A percentile compares a stretch with the other conserved stretches of the same genome.
Evolutionary conservation across 2,797 vertebrate species (phyloP).

Genomic region (Enteromius paludinosus): DNA sequence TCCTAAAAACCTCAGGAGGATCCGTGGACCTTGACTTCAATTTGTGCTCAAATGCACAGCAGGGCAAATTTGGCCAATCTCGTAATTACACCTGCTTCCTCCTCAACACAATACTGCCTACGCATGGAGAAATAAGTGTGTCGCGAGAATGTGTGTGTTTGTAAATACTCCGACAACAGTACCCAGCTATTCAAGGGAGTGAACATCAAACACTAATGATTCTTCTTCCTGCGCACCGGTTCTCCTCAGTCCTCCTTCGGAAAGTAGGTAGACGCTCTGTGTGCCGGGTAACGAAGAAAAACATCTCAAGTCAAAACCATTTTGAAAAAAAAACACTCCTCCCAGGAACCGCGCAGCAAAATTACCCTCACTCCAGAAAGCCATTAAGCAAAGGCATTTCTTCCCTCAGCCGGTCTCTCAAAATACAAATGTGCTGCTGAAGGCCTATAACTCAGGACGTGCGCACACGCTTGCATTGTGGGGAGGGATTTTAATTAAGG

Average conservation of each 20-base stretch:
- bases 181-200: conserved; percentile 14
- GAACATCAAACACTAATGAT: conserved; percentile 27
- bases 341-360: background rate
- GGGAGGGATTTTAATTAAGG: conserved; percentile 58
- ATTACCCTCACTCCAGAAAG: conserved; percentile 44
- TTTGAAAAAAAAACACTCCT: background rate
- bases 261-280: background rate
- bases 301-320: conserved; percentile 33
- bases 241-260: background rate
- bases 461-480: conserved; percentile 13
- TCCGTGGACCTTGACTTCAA: conserved; percentile 22
- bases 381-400: conserved; percentile 24
- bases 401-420: conserved; percentile 4
- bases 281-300: conserved; percentile 18
- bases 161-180: conserved; percentile 21
- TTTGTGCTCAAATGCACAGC: conserved; percentile 40
- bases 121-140: conserved; percentile 16
- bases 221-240: conserved; percentile 12
- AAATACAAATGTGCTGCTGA: conserved; percentile 18
- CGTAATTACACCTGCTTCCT: conserved; percentile 16
- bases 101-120: conserved; percentile 11
- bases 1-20: conserved; percentile 12
- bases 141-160: background rate
- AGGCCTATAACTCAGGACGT: conserved; percentile 36
- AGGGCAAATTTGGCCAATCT: conserved; percentile 32